A percentile compares a stretch with the other conserved stretches of the same genome.
Evolutionary conservation across 30 jellyfish, hydroid and myxozoan species (phyloP).

Genomic region (Haliclystus octoradiatus): DNA sequence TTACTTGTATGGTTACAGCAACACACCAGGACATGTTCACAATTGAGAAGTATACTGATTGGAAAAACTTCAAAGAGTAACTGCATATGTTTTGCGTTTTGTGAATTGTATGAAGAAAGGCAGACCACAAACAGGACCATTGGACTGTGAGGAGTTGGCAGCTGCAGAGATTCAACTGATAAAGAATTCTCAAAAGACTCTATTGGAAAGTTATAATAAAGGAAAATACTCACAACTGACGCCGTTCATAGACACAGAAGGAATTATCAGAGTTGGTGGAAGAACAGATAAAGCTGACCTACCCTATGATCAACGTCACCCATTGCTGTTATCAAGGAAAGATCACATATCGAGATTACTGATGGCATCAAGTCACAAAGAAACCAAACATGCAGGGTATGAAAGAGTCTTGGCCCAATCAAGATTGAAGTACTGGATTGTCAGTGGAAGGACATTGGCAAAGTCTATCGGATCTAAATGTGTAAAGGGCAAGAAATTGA

Average conservation of each 20-base stretch:
- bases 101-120: no score
- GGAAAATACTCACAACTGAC: constrained; percentile 36
- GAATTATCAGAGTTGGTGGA: constrained; percentile 58
- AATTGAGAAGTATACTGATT: constrained; percentile 9
- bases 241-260: constrained; percentile 25
- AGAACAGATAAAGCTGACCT: constrained; percentile 16
- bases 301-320: constrained; percentile 39
- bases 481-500: no score
- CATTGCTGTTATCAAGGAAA: constrained; percentile 37
- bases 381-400: no score
- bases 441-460: no score
- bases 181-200: constrained; percentile 33
- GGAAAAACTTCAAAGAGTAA: no score
- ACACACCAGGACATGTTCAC: not conserved
- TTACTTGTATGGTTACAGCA: constrained; percentile 25
- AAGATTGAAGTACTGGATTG: no score
- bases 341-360: no score
- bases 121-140: constrained; percentile 23
- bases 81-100: no score
- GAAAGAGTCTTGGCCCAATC: no score
- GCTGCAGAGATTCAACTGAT: constrained; percentile 24
- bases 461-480: constrained; percentile 2
- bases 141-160: constrained; percentile 42
- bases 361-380: no score
- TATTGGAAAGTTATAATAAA: constrained; percentile 28